phyloP scores from a whole-genome alignment of 2,888 invertebrate genomes.

The Chelonus formosanus region DNA sequence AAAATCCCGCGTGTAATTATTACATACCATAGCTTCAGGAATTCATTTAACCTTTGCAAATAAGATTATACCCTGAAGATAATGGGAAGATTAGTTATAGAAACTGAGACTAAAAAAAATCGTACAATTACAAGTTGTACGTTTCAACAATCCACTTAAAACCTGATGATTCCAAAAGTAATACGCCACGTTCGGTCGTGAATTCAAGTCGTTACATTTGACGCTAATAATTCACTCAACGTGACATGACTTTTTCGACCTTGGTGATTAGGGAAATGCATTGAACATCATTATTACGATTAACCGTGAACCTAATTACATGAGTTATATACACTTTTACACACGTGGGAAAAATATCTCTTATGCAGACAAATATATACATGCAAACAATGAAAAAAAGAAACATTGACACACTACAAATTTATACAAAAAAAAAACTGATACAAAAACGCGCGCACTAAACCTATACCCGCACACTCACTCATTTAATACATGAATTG shows the following conservation, averaged over 20 bases:
- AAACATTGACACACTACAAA: constrained; percentile 31
- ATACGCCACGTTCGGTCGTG: constrained; percentile 31
- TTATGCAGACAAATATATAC: constrained; percentile 19
- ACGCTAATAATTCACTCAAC: constrained; percentile 30
- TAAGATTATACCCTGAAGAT: no score
- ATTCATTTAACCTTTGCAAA: no score
- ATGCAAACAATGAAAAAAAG: constrained; percentile 30
- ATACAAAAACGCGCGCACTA: constrained; percentile 42
- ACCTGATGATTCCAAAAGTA: constrained; percentile 39
- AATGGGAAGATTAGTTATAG: no score
- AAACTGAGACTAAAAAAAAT: no score
- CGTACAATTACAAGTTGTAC: no score
- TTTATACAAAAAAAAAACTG: constrained; percentile 17
- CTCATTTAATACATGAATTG: constrained; percentile 35
- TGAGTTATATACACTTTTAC: constrained; percentile 27
- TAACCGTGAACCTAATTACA: constrained; percentile 32
- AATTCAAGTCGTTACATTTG: constrained; percentile 5
- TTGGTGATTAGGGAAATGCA: constrained; percentile 50
- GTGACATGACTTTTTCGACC: constrained; percentile 51
- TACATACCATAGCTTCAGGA: no score
- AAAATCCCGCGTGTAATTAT: no score
- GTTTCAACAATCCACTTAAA: constrained; percentile 23
- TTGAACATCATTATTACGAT: constrained; percentile 33
- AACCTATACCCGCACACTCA: constrained; percentile 45
- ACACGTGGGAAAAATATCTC: constrained; percentile 23